These are phyloP conservation scores for Takifugu flavidus DNA, from an alignment of 2,113 vertebrate species.

Conservation along the genomic window DNA sequence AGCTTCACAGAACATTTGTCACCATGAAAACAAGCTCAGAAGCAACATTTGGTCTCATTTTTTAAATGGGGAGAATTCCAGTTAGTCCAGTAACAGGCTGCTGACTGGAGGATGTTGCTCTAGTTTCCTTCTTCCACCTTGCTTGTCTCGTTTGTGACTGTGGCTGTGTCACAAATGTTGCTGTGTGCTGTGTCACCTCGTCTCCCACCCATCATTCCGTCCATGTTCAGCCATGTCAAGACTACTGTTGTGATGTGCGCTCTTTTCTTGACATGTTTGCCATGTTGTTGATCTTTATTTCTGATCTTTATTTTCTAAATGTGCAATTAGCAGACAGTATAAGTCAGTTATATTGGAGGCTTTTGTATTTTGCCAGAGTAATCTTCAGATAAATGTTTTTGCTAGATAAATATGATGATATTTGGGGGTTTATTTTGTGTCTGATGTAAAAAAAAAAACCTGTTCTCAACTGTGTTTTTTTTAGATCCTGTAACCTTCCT, in stretches of 20 bases:
- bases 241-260: slow-evolving; percentile 23
- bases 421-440: slow-evolving; percentile 35
- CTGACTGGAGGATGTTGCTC: too few species aligned
- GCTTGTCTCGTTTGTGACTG: slow-evolving; percentile 37
- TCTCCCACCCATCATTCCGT: slow-evolving; percentile 15
- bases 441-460: slow-evolving; percentile 35
- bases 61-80: too few species aligned
- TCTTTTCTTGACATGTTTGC: slow-evolving; percentile 12
- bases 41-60: too few species aligned
- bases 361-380: slow-evolving; percentile 2
- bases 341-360: slow-evolving; percentile 60
- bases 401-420: slow-evolving; percentile 15
- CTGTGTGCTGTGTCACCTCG: slow-evolving; percentile 16
- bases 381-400: not conserved
- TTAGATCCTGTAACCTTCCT: slow-evolving; percentile 48
- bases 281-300: slow-evolving; percentile 27
- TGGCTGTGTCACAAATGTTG: slow-evolving; percentile 33
- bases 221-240: slow-evolving; percentile 11
- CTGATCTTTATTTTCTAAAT: slow-evolving; percentile 12
- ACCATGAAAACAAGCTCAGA: too few species aligned
- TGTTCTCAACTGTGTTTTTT: slow-evolving; percentile 52
- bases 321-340: slow-evolving; percentile 1
- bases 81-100: too few species aligned
- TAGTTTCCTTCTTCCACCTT: not conserved
- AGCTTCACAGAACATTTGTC: too few species aligned